Conservation (phyloP, 2,113 vertebrate genomes). For the Gnathonemus echidnorhynchus region DNA sequence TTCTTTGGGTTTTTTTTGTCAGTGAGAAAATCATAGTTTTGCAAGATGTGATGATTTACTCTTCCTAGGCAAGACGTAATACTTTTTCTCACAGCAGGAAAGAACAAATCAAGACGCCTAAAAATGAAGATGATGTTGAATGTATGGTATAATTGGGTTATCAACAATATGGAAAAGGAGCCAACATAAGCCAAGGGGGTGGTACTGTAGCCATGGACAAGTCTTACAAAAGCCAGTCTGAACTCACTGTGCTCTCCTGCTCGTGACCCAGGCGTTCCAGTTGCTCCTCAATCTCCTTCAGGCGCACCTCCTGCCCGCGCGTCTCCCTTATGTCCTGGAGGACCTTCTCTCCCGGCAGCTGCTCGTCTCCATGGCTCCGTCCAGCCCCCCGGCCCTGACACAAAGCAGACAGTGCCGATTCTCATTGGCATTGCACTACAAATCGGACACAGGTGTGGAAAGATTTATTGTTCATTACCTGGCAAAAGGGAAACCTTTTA, state of each 20-base stretch:
- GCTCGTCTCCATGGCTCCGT: slow-evolving; percentile 51
- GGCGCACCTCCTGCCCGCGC: slow-evolving; percentile 66
- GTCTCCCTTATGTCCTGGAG: slow-evolving; percentile 70
- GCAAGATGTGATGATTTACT: background rate
- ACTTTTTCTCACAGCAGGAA: background rate
- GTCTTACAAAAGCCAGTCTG: slow-evolving; percentile 36
- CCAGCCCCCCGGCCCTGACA: slow-evolving; percentile 55
- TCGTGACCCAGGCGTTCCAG: slow-evolving; percentile 63
- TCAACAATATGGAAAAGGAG: background rate
- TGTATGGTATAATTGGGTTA: background rate
- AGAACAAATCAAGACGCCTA: background rate
- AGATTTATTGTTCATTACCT: background rate
- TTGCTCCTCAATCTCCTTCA: slow-evolving; percentile 77
- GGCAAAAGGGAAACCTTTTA: slow-evolving; percentile 11
- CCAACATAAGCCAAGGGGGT: background rate
- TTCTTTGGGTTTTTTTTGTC: background rate
- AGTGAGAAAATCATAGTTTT: background rate
- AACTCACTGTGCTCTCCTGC: slow-evolving; percentile 56
- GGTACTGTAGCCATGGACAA: slow-evolving; percentile 1
- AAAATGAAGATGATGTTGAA: background rate
- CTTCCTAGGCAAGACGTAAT: background rate
- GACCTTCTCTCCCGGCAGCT: slow-evolving; percentile 70
- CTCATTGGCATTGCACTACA: slow-evolving; percentile 40
- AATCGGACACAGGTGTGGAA: slow-evolving; percentile 22
- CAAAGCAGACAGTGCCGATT: slow-evolving; percentile 43